A percentile compares a stretch with the other conserved stretches of the same genome.
Evolutionary conservation across 2,113 vertebrate genomes (phyloP).

Genomic region (Pterocles orientalis): DNA sequence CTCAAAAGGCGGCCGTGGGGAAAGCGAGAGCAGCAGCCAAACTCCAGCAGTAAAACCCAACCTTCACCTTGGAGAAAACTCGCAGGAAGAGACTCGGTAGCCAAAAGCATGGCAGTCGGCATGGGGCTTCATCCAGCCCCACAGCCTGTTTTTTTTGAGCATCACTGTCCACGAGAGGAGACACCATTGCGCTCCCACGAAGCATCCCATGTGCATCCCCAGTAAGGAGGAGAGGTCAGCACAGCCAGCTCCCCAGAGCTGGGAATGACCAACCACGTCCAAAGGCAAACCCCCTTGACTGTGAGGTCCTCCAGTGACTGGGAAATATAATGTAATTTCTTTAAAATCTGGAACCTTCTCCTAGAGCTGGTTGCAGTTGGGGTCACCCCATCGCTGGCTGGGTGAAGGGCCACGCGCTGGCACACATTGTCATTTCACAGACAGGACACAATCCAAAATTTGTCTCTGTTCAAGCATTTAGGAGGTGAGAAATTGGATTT

Average conservation of each 20-base stretch:
- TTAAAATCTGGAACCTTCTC: background rate
- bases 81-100: background rate
- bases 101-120: background rate
- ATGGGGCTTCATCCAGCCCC: background rate
- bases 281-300: accelerated
- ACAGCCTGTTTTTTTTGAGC: background rate
- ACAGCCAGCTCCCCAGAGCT: background rate
- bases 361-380: background rate
- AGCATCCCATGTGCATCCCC: background rate
- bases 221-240: background rate
- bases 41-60: conserved; percentile 18
- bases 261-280: background rate
- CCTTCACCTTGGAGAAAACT: background rate
- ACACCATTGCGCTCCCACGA: accelerated
- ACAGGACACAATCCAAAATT: background rate
- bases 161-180: background rate
- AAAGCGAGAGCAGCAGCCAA: conserved; percentile 22
- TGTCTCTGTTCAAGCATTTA: background rate
- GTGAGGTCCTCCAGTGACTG: background rate
- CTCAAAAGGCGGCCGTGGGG: conserved; percentile 50
- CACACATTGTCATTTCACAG: background rate
- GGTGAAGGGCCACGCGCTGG: background rate
- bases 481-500: background rate
- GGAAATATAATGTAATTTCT: background rate
- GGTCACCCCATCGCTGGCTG: background rate